Conservation (phyloP, 2,888 invertebrate species). For the Formica aserva region DNA sequence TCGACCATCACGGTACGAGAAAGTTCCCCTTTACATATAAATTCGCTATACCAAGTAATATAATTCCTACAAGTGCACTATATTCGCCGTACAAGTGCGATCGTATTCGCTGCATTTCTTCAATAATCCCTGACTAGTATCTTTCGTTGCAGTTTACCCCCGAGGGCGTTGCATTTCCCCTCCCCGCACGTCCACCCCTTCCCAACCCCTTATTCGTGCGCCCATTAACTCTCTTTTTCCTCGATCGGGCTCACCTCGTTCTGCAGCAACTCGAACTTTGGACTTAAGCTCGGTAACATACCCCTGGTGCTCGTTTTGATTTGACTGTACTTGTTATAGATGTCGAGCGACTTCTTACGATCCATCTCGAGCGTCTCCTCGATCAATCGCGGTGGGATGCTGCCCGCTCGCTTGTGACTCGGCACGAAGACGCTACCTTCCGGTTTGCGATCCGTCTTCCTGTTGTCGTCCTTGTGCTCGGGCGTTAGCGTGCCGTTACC, state of each 20-base stretch:
- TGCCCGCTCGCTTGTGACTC: constrained; percentile 86
- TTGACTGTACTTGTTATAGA: constrained; percentile 88
- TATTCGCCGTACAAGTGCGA: background rate
- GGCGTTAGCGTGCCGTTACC: constrained; percentile 86
- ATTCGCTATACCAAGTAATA: constrained; percentile 25
- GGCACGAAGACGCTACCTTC: constrained; percentile 86
- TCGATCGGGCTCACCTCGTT: constrained; percentile 87
- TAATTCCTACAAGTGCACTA: constrained; percentile 38
- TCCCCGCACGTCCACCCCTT: background rate
- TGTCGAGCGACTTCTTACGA: constrained; percentile 84
- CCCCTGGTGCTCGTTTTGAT: constrained; percentile 87
- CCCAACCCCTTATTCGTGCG: background rate
- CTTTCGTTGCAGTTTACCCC: constrained; percentile 51
- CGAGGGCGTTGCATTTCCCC: constrained; percentile 36
- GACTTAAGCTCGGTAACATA: constrained; percentile 87
- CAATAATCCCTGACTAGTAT: constrained; percentile 45
- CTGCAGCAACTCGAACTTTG: constrained; percentile 88
- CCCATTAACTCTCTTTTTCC: constrained; percentile 83
- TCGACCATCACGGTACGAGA: background rate
- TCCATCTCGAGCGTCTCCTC: constrained; percentile 85
- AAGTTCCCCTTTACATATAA: background rate
- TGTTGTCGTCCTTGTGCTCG: constrained; percentile 75
- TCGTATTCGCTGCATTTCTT: constrained; percentile 36
- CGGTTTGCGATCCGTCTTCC: constrained; percentile 73
- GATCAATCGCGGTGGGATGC: constrained; percentile 87